Conservation (phyloP, 1,140 invertebrate genomes). For the Euglossa dilemma region DNA sequence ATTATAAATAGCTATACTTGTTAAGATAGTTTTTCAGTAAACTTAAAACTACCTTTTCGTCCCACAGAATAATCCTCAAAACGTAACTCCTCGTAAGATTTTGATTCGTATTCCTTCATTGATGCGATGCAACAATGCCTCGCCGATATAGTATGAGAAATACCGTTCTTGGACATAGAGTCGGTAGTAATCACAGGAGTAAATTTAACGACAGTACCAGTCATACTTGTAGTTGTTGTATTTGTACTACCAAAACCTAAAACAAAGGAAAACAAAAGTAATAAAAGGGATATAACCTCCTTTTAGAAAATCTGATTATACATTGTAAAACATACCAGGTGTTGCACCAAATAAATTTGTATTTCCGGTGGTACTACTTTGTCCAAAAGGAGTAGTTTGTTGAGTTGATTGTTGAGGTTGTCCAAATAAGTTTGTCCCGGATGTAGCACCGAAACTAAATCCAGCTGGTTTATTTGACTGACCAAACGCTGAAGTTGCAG, state of each 20-base stretch:
- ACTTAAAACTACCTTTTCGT: conserved; percentile 87
- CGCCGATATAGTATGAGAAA: conserved; percentile 92
- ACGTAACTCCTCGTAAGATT: conserved; percentile 96
- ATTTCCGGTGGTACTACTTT: conserved; percentile 81
- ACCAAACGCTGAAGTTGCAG: conserved; percentile 84
- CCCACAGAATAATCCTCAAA: conserved; percentile 96
- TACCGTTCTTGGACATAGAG: conserved; percentile 94
- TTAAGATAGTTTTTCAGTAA: background rate
- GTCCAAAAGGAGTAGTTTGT: conserved; percentile 85
- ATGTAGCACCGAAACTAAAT: conserved; percentile 83
- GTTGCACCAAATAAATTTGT: conserved; percentile 85
- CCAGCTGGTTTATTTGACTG: conserved; percentile 84
- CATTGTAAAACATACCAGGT: conserved; percentile 70
- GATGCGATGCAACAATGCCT: conserved; percentile 97
- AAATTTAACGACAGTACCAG: conserved; percentile 93
- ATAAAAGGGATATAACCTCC: background rate
- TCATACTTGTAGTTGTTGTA: conserved; percentile 74
- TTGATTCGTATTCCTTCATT: conserved; percentile 98
- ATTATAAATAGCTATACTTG: background rate
- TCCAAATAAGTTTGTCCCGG: conserved; percentile 83
- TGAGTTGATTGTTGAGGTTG: conserved; percentile 80
- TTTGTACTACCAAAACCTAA: conserved; percentile 84
- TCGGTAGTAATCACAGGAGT: conserved; percentile 93
- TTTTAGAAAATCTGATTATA: background rate
- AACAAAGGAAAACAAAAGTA: conserved; percentile 31